These are phyloP conservation scores for Takifugu flavidus DNA, from an alignment of 2,113 vertebrate genomes.

Conservation along the genomic window DNA sequence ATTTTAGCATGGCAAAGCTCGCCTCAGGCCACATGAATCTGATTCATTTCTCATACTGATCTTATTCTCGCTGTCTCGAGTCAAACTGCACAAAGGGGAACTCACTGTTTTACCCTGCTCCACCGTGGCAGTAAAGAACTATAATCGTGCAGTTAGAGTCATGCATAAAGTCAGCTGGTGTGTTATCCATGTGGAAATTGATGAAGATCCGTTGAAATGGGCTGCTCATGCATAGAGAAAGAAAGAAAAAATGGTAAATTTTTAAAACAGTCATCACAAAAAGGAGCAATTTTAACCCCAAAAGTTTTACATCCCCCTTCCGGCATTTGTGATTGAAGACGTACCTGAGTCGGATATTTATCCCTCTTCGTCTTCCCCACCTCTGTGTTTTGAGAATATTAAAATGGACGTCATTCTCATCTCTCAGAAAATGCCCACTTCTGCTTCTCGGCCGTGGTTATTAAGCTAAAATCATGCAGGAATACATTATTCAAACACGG, in stretches of 20 bases:
- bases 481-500: background rate
- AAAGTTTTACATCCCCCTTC: background rate
- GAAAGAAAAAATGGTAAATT: background rate
- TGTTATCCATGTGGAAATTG: conserved; percentile 6
- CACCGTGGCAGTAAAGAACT: conserved; percentile 17
- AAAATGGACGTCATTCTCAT: conserved; percentile 2
- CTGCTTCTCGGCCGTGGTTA: conserved; percentile 5
- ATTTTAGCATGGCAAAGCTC: conserved; percentile 43
- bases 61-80: conserved; percentile 30
- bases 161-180: conserved; percentile 11
- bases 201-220: conserved; percentile 17
- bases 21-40: conserved; percentile 28
- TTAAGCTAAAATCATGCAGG: background rate
- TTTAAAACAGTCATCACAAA: background rate
- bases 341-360: conserved; percentile 29
- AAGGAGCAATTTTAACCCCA: background rate
- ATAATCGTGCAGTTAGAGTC: conserved; percentile 1
- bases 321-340: conserved; percentile 27
- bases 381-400: too few species aligned
- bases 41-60: conserved; percentile 47
- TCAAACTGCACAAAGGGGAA: conserved; percentile 23
- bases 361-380: conserved; percentile 33
- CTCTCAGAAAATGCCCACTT: conserved; percentile 1
- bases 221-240: conserved; percentile 8
- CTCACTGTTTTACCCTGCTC: conserved; percentile 5